Base-by-base conservation (phyloP, 1,140 invertebrate genomes). In the Drosophila varians region DNA sequence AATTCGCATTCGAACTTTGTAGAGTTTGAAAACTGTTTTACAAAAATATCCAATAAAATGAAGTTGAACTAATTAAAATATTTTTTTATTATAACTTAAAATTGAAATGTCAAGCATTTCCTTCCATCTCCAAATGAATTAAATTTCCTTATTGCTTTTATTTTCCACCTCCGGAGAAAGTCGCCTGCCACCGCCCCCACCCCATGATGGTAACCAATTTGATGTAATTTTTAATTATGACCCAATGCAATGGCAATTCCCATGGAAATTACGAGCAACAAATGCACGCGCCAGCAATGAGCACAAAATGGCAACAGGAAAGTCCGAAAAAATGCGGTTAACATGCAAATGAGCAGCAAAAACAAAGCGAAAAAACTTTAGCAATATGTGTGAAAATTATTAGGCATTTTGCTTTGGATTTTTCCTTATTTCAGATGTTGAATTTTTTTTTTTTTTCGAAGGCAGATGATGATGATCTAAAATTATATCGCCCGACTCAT, bases 401-500 rank as follows among this genome's bases (percentile, higher is more conserved):
- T 65, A 76, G 58, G 76, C 72, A 75, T 69, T 72, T 55, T 69
- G 70, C 57, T 65, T 78, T 60, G 55, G 40, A 54, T 74, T 68
- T 53, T 72, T 54, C 16, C 56, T 36, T 14, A 14, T 38, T 38
- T 16, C 36, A 7, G 4, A 14, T 4, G 26, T n/a, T n/a, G n/a
- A n/a, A n/a, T n/a, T n/a, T 31, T 26, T 49, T 49, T 48, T 48
- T 40, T 7, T 6, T 60, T 25, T 34, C 5, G 18, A 48, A 11
- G 47, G 56, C 65, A 73, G 68, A 46, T 69, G 40, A 42, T 43
- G 71, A 65, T 47, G 61, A 45, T 80, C 82, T 87, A 88, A 82
- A 77, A 65, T 87, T 87, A 87, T 82, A 87, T 57, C 74, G 64
- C 40, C 82, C 74, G 77, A 87, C 70, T 87, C 82, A 87, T 86